Base-by-base conservation (phyloP, 2,888 invertebrate genomes). In the Piscicola geometra region DNA sequence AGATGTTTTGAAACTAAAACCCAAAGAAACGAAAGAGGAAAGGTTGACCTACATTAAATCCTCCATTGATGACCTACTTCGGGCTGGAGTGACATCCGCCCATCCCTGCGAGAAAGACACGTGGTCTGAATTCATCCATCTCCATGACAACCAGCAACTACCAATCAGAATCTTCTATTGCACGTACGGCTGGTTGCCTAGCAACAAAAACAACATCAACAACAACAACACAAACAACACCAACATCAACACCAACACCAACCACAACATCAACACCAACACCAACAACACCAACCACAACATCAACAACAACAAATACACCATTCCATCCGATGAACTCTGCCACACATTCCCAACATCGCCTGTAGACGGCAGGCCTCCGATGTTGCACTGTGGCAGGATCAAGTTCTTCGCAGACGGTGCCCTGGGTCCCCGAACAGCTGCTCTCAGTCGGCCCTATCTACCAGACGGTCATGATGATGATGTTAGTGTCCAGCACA, bases 381-480 rank as follows among this genome's bases (percentile, higher is more conserved):
- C 25, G 0, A 64, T 78, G 71, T 75, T 80, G 64, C 75, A 76
- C n/a, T 77, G 75, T 76, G 77, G 77, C 71, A 33, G 79, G 41
- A 67, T 78, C 32, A 80, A 80, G 70, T 52, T 80, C 21, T 79
- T 80, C 64, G 68, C 68, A 0, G 80, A 80, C 71, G 80, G 80
- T 0, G 74, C 78, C n/a, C 78, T 80, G 25, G 78, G 79, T 3
- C 74, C 67, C 1, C 21, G 35, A 64, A 79, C 80, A 1, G 80
- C 80, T n/a, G 79, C 79, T 28, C 70, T 80, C n/a, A 80, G 78
- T 75, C 69, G 72, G 50, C 77, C 77, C 0, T 80, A 80, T 56
- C 41, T 5, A 41, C 41, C 9, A 5, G 9, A 41, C 9, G 50
- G 56, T 2, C 75, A 71, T n/a, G 41, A 36, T 3, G 32, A 64